phyloP scores from a whole-genome alignment of 2,888 invertebrate genomes.

The Caenorhabditis drosophilae region DNA sequence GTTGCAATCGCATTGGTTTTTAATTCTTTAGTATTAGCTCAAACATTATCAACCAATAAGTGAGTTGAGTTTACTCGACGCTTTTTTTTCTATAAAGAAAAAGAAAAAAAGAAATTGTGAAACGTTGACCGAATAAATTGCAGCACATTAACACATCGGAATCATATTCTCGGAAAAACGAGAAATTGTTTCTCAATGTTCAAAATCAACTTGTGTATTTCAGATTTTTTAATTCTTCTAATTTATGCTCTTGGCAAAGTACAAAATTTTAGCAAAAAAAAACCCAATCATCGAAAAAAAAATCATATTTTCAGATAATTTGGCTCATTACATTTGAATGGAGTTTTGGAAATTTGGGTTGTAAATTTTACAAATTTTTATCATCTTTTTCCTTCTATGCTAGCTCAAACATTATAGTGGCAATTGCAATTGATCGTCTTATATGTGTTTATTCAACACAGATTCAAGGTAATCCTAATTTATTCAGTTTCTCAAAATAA shows the following conservation, averaged over 20 bases:
- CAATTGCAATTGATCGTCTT: conserved; percentile 59
- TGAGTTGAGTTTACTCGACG: not conserved
- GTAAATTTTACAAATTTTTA: conserved; percentile 55
- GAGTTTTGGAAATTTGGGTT: conserved; percentile 50
- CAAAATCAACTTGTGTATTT: conserved; percentile 54
- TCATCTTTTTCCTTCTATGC: conserved; percentile 62
- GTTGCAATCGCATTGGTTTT: conserved; percentile 2
- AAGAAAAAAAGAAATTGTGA: no score
- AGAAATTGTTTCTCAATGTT: conserved; percentile 59
- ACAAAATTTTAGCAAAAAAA: no score
- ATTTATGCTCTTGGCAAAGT: conserved; percentile 60
- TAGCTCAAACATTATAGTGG: conserved; percentile 60
- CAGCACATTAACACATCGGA: no score
- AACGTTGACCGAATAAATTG: no score
- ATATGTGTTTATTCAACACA: conserved; percentile 61
- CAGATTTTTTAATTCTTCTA: conserved; percentile 60
- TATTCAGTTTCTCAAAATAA: no score
- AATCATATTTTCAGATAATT: conserved; percentile 33
- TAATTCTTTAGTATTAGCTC: conserved; percentile 2
- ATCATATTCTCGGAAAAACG: no score
- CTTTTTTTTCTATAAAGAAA: no score
- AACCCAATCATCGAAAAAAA: not conserved
- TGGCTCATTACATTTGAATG: conserved; percentile 59
- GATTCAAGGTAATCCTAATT: conserved; percentile 55
- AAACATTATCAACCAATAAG: conserved; percentile 1